Conservation (phyloP, 1,140 invertebrate genomes). For the Hycleus phaleratus region DNA sequence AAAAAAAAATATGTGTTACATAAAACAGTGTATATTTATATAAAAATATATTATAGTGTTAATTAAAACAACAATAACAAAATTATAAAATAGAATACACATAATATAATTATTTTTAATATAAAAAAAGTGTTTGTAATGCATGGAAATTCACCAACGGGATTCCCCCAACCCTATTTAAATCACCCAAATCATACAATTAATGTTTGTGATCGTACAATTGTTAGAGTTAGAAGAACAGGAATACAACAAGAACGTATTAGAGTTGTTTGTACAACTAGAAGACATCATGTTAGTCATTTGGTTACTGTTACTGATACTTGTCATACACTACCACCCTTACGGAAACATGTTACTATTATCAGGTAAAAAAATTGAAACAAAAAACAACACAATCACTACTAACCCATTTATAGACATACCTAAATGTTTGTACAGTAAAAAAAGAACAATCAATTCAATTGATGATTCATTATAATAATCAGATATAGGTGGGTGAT, state of each 20-base stretch:
- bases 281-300: constrained; percentile 37
- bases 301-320: constrained; percentile 38
- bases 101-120: too few relatives aligned
- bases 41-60: too few relatives aligned
- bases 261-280: constrained; percentile 39
- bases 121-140: constrained; percentile 4
- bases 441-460: background rate
- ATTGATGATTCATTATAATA: background rate
- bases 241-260: constrained; percentile 35
- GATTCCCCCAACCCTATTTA: constrained; percentile 9
- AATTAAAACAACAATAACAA: too few relatives aligned
- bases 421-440: background rate
- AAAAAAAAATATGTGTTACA: too few relatives aligned
- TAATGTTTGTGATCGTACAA: constrained; percentile 32
- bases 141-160: constrained; percentile 11
- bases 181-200: constrained; percentile 3
- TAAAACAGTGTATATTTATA: too few relatives aligned
- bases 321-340: constrained; percentile 30
- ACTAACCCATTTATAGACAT: background rate
- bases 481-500: background rate
- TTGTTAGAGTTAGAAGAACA: constrained; percentile 36
- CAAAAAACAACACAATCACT: too few relatives aligned
- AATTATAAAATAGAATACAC: too few relatives aligned
- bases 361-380: constrained; percentile 33
- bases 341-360: constrained; percentile 39